Evolutionary conservation across 2,888 invertebrate genomes (phyloP).

Genomic region (Drosophila anceps): DNA sequence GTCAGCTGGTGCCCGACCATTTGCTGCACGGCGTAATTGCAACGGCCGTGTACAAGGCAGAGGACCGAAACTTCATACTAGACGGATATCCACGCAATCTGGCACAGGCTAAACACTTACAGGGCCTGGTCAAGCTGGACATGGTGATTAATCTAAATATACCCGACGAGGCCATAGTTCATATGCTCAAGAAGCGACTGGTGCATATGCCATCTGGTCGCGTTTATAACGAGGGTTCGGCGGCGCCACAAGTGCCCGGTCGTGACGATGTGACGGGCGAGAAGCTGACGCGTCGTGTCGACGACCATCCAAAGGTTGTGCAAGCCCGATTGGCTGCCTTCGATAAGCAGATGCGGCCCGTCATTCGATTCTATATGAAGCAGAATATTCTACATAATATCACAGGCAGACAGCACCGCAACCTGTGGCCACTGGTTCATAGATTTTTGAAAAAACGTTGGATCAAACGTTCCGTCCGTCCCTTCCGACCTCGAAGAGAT

Average conservation of each 20-base stretch:
- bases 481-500: background rate
- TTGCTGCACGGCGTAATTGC: conserved; percentile 33
- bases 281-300: conserved; percentile 28
- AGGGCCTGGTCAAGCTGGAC: conserved; percentile 13
- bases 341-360: conserved; percentile 23
- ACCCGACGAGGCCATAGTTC: conserved; percentile 22
- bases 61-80: conserved; percentile 26
- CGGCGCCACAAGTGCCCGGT: conserved; percentile 27
- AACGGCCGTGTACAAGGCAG: conserved; percentile 9
- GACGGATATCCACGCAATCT: conserved; percentile 57
- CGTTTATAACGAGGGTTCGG: conserved; percentile 35
- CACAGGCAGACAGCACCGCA: conserved; percentile 24
- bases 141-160: conserved; percentile 35
- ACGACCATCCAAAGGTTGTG: conserved; percentile 35
- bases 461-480: background rate
- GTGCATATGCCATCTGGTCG: conserved; percentile 49
- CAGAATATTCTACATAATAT: conserved; percentile 27
- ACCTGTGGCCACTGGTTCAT: conserved; percentile 45
- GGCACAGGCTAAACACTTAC: conserved; percentile 31
- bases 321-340: conserved; percentile 21
- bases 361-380: conserved; percentile 32
- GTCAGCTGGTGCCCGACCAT: conserved; percentile 45
- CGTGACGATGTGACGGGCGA: conserved; percentile 55
- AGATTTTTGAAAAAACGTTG: conserved; percentile 26
- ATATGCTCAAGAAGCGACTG: conserved; percentile 26